Percentiles rank a stretch among this genome's conserved stretches.
These are phyloP conservation scores for Tenthredo scrophulariae DNA, from an alignment of 2,888 invertebrate species.

Conservation along the genomic window DNA sequence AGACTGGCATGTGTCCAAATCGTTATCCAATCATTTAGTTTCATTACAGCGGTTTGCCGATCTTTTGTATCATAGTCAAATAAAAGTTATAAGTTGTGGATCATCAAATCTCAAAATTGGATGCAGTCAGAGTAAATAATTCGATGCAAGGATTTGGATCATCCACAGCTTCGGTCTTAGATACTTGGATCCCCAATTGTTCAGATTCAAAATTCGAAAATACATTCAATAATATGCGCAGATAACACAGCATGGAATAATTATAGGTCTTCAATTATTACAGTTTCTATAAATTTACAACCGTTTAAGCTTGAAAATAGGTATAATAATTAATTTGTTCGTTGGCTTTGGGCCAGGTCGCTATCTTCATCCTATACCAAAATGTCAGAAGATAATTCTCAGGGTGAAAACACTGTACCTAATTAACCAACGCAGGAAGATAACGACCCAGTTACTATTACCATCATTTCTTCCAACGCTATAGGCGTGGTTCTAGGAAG, in stretches of 20 bases:
- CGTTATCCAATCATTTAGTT: background rate
- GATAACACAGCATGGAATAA: background rate
- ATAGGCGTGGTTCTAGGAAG: conserved; percentile 66
- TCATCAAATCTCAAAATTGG: background rate
- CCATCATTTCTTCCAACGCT: conserved; percentile 56
- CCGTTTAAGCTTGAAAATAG: conserved; percentile 7
- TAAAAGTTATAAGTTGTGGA: background rate
- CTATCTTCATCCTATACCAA: background rate
- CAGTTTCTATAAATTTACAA: conserved; percentile 1
- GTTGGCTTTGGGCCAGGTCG: background rate
- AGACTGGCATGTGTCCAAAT: too few species aligned
- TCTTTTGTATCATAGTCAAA: background rate
- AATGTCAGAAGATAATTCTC: conserved; percentile 66
- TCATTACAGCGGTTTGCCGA: background rate
- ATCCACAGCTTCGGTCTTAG: background rate
- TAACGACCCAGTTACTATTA: conserved; percentile 57
- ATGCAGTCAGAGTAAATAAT: background rate
- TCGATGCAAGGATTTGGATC: background rate
- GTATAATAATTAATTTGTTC: conserved; percentile 36
- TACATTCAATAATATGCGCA: too few species aligned
- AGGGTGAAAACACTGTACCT: conserved; percentile 64
- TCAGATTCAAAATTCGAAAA: too few species aligned
- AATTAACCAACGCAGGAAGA: conserved; percentile 66
- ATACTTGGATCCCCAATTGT: background rate
- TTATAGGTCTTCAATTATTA: background rate